Base-by-base conservation (phyloP, 2,888 invertebrate genomes). In the Drosophila anomelani region DNA sequence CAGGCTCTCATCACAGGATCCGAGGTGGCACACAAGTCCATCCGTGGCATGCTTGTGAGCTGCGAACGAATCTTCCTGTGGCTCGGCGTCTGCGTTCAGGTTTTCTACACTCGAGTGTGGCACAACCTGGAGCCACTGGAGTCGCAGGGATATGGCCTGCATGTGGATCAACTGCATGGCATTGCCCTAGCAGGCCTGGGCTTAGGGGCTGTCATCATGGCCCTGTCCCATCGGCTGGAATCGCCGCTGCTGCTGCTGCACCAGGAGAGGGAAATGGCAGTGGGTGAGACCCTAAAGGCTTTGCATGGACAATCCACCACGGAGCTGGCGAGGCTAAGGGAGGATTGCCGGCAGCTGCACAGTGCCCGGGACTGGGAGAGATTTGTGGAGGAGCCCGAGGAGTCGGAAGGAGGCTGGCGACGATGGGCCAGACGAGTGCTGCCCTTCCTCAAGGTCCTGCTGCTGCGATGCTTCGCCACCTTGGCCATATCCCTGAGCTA, bases 91-190 rank as follows among this genome's bases (percentile, higher is more conserved):
- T 85, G 84, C 10, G 53, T 90, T 8, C 92, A 91, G 61, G 77
- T 91, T 32, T 78, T 86, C 61, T 88, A 83, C 36, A 91, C 91
- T 23, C 84, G 90, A 12, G 62, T 84, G 10, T 91, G 91, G 91
- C 86, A 83, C 61, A 49, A 77, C 3, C 53, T 83, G 66, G 82
- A 85, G 41, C 83, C 90, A 0, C 43, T 70, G 43, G 88, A 84
- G 23, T n/a, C 69, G 10, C 59, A 80, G 0, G 88, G 77, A 7
- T 60, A 77, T n/a, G 69, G 78, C 4, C 63, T 91, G 78, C 85
- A 90, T 34, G 84, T 87, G n/a, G 90, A 91, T 77, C 92, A 92
- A 76, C 59, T 91, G 36, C 92, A 92, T 51, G 92, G 92, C 41
- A 76, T 87, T 7, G 51, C 80, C 17, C 55, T 91, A 56, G 86